A percentile compares a stretch with the other conserved stretches of the same genome.
Conservation (phyloP, 1,140 invertebrate species). For the Eurosta solidaginis region DNA sequence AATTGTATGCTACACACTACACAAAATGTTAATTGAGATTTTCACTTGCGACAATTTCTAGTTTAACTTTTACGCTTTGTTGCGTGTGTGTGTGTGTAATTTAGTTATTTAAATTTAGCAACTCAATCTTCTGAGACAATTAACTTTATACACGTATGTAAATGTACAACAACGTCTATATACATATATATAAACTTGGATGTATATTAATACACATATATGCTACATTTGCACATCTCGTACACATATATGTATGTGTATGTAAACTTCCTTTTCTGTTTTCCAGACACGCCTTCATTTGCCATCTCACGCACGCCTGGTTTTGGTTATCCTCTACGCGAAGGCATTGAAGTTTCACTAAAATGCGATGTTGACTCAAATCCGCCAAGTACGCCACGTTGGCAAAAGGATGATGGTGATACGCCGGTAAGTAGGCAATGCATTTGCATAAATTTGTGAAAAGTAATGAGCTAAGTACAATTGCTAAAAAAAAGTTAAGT, state of each 20-base stretch:
- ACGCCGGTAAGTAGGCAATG: conserved; percentile 64
- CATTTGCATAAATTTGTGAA: not conserved
- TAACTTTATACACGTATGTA: too few species aligned
- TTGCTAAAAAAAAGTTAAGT: too few species aligned
- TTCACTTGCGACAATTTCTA: not conserved
- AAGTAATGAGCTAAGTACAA: not conserved
- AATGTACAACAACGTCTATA: too few species aligned
- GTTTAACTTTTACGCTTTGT: not conserved
- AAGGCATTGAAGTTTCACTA: conserved; percentile 82
- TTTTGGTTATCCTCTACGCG: conserved; percentile 82
- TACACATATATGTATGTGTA: not conserved
- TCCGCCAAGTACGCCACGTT: conserved; percentile 81
- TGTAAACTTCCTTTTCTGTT: not conserved
- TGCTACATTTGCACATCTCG: too few species aligned
- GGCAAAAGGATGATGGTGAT: conserved; percentile 73
- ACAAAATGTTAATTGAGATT: not conserved
- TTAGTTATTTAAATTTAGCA: conserved; percentile 8
- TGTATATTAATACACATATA: too few species aligned
- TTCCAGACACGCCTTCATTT: conserved; percentile 84
- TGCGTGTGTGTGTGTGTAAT: not conserved
- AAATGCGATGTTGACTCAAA: conserved; percentile 91
- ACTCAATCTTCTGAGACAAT: not conserved
- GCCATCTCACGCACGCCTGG: conserved; percentile 86
- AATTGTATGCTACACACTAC: not conserved
- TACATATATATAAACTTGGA: too few species aligned